A percentile compares a stretch with the other conserved stretches of the same genome.
Evolutionary conservation across 2,113 vertebrate genomes (phyloP).

Genomic region (Cardinalis cardinalis): DNA sequence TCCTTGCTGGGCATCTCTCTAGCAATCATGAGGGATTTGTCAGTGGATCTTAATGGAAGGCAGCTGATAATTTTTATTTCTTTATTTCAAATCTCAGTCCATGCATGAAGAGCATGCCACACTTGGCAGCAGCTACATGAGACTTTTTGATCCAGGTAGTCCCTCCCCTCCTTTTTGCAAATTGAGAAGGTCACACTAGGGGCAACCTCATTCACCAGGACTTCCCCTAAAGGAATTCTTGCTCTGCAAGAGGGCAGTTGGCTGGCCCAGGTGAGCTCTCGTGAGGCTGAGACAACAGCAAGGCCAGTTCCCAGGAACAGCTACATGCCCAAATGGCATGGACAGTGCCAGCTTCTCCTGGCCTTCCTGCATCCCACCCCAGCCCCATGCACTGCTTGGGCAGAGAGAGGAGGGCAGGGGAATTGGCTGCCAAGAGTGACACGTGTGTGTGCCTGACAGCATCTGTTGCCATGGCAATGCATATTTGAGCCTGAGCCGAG

Average conservation of each 20-base stretch:
- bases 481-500: slow-evolving; percentile 36
- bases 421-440: not conserved
- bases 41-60: not conserved
- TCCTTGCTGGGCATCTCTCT: not conserved
- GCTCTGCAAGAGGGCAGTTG: not conserved
- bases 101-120: not conserved
- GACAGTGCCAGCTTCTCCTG: not conserved
- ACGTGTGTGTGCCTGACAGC: slow-evolving; percentile 34
- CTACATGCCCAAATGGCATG: not conserved
- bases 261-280: not conserved
- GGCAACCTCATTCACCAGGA: not conserved
- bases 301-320: not conserved
- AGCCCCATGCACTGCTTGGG: not conserved
- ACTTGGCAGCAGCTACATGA: not conserved
- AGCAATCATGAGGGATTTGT: not conserved
- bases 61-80: not conserved
- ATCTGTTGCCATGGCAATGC: slow-evolving; percentile 65
- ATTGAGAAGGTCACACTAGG: not conserved
- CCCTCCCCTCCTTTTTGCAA: not conserved
- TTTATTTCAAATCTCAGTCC: not conserved
- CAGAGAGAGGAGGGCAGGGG: not conserved
- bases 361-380: not conserved
- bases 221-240: not conserved
- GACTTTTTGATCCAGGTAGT: not conserved
- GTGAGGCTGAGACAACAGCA: not conserved